A percentile compares a stretch with the other conserved stretches of the same genome.
phyloP scores from a whole-genome alignment of 1,140 invertebrate species.

The Eurosta solidaginis region DNA sequence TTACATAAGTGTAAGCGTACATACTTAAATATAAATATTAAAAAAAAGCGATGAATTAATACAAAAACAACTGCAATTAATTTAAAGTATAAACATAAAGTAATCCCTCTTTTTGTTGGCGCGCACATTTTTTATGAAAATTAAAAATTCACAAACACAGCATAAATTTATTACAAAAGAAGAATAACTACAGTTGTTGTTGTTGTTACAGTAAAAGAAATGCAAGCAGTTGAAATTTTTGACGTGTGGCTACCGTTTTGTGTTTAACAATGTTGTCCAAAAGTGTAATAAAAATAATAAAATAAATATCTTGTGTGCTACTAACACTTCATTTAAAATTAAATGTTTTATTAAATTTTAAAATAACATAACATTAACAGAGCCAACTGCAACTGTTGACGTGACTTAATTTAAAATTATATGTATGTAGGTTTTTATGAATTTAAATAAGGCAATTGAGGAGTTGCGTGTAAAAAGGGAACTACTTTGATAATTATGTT shows the following conservation, averaged over 20 bases:
- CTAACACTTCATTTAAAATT: slow-evolving; percentile 18
- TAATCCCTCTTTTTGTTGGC: neutral
- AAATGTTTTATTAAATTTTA: neutral
- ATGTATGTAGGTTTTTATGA: no score
- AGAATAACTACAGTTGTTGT: no score
- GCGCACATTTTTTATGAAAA: neutral
- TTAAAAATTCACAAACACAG: neutral
- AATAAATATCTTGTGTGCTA: neutral
- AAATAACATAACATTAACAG: no score
- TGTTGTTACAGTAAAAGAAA: neutral
- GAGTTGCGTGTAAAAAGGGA: no score
- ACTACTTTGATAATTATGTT: no score
- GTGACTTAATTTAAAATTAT: neutral
- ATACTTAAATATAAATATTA: neutral
- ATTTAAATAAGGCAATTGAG: no score
- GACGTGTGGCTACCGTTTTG: neutral
- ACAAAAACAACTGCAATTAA: neutral
- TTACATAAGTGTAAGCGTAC: neutral
- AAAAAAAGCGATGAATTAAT: neutral
- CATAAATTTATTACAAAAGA: neutral
- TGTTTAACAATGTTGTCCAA: neutral
- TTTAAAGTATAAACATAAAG: neutral
- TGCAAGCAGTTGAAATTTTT: neutral
- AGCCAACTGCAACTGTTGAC: neutral
- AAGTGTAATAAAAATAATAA: slow-evolving; percentile 14